phyloP scores from a whole-genome alignment of 2,888 invertebrate genomes.

The Mythimna lalbum region DNA sequence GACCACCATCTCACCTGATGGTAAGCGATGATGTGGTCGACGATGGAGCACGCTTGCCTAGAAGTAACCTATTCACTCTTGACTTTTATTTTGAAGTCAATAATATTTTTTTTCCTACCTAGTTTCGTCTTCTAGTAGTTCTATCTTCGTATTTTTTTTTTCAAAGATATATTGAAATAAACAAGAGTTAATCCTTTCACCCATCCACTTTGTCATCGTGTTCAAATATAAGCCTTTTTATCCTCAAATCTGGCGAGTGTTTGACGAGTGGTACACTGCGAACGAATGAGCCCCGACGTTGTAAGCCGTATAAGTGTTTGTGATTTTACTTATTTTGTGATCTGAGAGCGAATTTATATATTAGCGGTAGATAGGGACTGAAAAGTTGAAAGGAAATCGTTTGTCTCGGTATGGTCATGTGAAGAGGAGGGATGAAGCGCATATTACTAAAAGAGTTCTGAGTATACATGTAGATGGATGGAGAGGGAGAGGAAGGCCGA shows the following conservation, averaged over 20 bases:
- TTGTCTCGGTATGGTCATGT: too few relatives aligned
- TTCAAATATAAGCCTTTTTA: slow-evolving; percentile 6
- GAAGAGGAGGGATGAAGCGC: too few relatives aligned
- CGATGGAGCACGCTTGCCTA: too few relatives aligned
- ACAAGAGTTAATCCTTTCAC: neutral
- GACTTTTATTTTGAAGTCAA: too few relatives aligned
- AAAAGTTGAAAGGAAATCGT: too few relatives aligned
- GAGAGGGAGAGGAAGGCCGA: too few relatives aligned
- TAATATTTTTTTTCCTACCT: neutral
- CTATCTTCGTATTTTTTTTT: neutral
- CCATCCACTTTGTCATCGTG: neutral
- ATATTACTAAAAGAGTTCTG: too few relatives aligned
- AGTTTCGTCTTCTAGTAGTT: neutral
- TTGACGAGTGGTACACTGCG: neutral
- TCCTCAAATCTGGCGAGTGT: slow-evolving; percentile 1
- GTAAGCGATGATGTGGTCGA: too few relatives aligned
- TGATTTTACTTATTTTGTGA: slow-evolving; percentile 4
- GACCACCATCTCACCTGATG: too few relatives aligned
- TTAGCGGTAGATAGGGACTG: neutral
- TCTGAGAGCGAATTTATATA: neutral
- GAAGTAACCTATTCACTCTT: too few relatives aligned
- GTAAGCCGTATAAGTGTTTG: slow-evolving; percentile 5
- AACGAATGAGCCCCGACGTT: neutral
- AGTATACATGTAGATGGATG: too few relatives aligned
- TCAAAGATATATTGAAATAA: neutral